These are phyloP conservation scores for Microctonus brassicae DNA, from an alignment of 2,888 invertebrate genomes.

Conservation along the genomic window DNA sequence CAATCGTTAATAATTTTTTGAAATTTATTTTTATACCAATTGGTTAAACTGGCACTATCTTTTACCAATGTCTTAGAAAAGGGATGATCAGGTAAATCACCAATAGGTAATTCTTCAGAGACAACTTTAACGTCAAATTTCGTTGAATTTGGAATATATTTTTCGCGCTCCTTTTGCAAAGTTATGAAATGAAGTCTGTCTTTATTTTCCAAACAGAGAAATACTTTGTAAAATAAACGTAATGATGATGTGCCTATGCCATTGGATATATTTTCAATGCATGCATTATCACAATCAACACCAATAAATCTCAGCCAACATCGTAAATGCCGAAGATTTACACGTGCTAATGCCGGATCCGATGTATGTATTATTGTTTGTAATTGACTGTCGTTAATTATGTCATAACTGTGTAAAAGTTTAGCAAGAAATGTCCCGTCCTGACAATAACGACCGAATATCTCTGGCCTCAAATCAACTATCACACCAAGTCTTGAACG, in stretches of 20 bases:
- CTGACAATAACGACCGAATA: slow-evolving; percentile 73
- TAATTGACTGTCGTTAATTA: slow-evolving; percentile 74
- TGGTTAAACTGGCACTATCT: slow-evolving; percentile 71
- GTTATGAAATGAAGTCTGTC: slow-evolving; percentile 73
- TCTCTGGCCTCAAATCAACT: slow-evolving; percentile 72
- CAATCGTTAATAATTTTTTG: slow-evolving; percentile 70
- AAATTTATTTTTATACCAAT: slow-evolving; percentile 74
- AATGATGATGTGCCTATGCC: slow-evolving; percentile 71
- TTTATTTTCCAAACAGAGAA: slow-evolving; percentile 74
- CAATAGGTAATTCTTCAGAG: slow-evolving; percentile 45
- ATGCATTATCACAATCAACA: slow-evolving; percentile 69
- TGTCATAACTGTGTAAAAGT: slow-evolving; percentile 74
- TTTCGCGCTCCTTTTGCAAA: slow-evolving; percentile 65
- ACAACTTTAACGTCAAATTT: slow-evolving; percentile 56
- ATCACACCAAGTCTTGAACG: slow-evolving; percentile 72
- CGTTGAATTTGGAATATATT: slow-evolving; percentile 50
- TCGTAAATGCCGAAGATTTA: slow-evolving; percentile 72
- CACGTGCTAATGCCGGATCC: slow-evolving; percentile 68
- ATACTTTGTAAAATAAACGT: slow-evolving; percentile 75
- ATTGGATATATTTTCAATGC: slow-evolving; percentile 70
- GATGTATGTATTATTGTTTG: slow-evolving; percentile 70
- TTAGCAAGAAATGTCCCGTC: slow-evolving; percentile 74
- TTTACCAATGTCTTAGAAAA: slow-evolving; percentile 70
- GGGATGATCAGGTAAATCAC: slow-evolving; percentile 53
- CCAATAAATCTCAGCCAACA: slow-evolving; percentile 73